Evolutionary conservation across 2,888 invertebrate species (phyloP).

Genomic region (Cheilosia impressa): DNA sequence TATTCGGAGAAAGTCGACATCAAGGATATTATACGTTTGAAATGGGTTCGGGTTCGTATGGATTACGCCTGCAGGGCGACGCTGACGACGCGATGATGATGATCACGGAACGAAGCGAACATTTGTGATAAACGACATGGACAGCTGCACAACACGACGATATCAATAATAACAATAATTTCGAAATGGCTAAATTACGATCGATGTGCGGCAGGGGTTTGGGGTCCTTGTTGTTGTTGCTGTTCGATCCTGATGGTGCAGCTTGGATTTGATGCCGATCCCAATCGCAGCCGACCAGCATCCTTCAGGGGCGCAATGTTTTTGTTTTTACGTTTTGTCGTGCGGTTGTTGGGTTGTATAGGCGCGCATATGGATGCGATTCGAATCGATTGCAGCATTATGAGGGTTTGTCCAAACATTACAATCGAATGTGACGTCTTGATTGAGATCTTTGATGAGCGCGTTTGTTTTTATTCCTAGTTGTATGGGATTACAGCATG

Average conservation of each 20-base stretch:
- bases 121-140: conserved; percentile 63
- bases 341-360: conserved; percentile 46
- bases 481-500: conserved; percentile 18
- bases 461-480: conserved; percentile 17
- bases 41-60: conserved; percentile 20
- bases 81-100: not conserved
- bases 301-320: conserved; percentile 34
- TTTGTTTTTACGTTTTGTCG: conserved; percentile 19
- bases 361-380: conserved; percentile 34
- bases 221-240: conserved; percentile 17
- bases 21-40: conserved; percentile 39
- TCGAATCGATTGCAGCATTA: conserved; percentile 63
- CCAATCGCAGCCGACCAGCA: conserved; percentile 46
- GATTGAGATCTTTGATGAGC: conserved; percentile 54
- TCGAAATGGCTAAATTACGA: conserved; percentile 66
- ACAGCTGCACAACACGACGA: conserved; percentile 52
- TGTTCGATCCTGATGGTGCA: conserved; percentile 39
- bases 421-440: conserved; percentile 56
- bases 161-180: conserved; percentile 62
- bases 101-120: conserved; percentile 32
- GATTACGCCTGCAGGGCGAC: conserved; percentile 62
- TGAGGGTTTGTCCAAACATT: conserved; percentile 69
- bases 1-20: conserved; percentile 47
- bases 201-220: conserved; percentile 19
- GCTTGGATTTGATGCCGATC: conserved; percentile 44